A percentile compares a stretch with the other conserved stretches of the same genome.
These are phyloP conservation scores for Adelognathus sp. DNA, from an alignment of 2,888 invertebrate genomes.

Conservation along the genomic window DNA sequence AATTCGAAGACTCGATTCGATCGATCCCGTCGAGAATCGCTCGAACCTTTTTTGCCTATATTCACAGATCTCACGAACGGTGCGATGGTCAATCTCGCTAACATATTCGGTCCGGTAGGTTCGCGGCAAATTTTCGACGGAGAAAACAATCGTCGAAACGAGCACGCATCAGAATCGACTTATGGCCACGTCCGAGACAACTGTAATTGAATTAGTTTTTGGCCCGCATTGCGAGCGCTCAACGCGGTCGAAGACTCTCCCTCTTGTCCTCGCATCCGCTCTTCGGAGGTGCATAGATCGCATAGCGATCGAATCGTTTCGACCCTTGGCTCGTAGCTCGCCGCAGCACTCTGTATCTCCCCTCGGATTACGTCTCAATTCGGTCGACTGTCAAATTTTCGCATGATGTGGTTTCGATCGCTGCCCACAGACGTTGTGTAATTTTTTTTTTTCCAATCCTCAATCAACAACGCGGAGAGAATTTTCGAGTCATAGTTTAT, in stretches of 20 bases:
- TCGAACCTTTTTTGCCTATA: constrained; percentile 18
- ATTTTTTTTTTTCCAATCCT: not conserved
- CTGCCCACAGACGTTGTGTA: not conserved
- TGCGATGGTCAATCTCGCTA: constrained; percentile 38
- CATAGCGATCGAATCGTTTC: constrained; percentile 65
- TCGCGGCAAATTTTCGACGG: not conserved
- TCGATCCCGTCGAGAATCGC: constrained; percentile 15
- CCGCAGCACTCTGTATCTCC: constrained; percentile 46
- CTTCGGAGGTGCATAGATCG: constrained; percentile 52
- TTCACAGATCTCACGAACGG: constrained; percentile 32
- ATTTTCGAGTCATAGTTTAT: no score
- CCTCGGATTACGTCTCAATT: constrained; percentile 36
- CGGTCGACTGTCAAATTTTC: constrained; percentile 20
- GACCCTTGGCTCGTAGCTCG: constrained; percentile 14
- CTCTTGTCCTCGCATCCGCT: not conserved
- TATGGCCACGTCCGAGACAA: constrained; percentile 60
- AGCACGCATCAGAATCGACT: constrained; percentile 63
- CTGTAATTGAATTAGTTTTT: constrained; percentile 68
- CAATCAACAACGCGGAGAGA: not conserved
- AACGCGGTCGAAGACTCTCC: constrained; percentile 11
- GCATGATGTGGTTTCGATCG: not conserved
- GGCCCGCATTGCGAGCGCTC: constrained; percentile 24
- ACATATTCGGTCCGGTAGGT: constrained; percentile 10
- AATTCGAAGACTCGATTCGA: not conserved
- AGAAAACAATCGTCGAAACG: constrained; percentile 8